Evolutionary conservation across 92 coral and sea anemone genomes (phyloP).

Genomic region (Blastomussa wellsi): DNA sequence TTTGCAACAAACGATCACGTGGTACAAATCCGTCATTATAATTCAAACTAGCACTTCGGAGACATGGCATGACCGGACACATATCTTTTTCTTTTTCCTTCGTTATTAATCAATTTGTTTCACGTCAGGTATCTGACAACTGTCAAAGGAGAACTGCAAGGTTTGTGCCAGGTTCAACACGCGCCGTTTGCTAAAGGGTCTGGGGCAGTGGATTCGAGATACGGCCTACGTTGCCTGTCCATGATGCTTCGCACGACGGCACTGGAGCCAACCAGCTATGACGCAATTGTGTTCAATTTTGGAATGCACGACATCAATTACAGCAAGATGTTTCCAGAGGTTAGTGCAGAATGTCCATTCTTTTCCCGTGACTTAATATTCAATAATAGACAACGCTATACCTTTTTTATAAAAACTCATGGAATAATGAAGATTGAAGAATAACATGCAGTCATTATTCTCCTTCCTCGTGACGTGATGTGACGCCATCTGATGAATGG

Average conservation of each 20-base stretch:
- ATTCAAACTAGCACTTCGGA: too few species aligned
- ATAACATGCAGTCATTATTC: too few species aligned
- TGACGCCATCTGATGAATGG: too few species aligned
- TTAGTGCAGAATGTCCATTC: neutral
- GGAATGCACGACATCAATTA: slow-evolving; percentile 91
- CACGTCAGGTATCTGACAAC: slow-evolving; percentile 63
- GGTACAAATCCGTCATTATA: too few species aligned
- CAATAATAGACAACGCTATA: too few species aligned
- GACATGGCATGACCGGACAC: neutral
- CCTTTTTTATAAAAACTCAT: too few species aligned
- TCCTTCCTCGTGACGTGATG: too few species aligned
- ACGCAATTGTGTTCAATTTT: slow-evolving; percentile 87
- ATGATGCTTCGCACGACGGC: slow-evolving; percentile 82
- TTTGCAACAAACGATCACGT: too few species aligned
- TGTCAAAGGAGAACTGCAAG: slow-evolving; percentile 56
- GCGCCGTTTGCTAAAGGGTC: slow-evolving; percentile 87
- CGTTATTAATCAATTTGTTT: neutral
- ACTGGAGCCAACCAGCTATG: slow-evolving; percentile 72
- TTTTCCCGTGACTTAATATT: neutral
- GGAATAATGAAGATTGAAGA: too few species aligned
- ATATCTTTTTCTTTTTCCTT: neutral
- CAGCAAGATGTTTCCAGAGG: slow-evolving; percentile 83
- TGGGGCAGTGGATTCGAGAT: slow-evolving; percentile 86
- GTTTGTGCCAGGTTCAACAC: slow-evolving; percentile 87
- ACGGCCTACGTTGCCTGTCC: slow-evolving; percentile 79